Conservation (phyloP, 2,797 vertebrate species). For the Cetoscarus ocellatus region DNA sequence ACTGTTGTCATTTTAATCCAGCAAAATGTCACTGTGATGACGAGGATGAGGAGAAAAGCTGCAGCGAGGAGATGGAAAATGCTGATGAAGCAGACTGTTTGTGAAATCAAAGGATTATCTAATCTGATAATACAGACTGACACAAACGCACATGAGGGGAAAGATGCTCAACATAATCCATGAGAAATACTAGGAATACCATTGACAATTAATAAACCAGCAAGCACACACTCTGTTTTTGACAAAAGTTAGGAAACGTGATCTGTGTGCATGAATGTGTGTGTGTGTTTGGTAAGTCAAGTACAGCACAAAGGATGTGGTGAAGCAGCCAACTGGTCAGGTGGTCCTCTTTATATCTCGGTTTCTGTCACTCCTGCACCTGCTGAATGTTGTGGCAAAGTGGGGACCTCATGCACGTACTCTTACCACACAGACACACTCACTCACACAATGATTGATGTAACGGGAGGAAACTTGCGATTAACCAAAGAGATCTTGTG, state of each 20-base stretch:
- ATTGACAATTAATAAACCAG: conserved; percentile 53
- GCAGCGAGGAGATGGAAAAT: conserved; percentile 43
- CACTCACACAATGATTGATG: background rate
- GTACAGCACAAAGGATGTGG: conserved; percentile 59
- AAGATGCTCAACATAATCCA: conserved; percentile 61
- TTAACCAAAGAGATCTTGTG: conserved; percentile 1
- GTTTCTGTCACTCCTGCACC: conserved; percentile 48
- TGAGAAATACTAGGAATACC: conserved; percentile 27
- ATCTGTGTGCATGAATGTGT: conserved; percentile 1
- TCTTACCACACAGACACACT: background rate
- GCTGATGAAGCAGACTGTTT: conserved; percentile 67
- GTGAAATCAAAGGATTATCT: conserved; percentile 71
- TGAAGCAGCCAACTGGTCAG: conserved; percentile 60
- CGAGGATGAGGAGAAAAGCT: conserved; percentile 17
- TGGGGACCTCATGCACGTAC: background rate
- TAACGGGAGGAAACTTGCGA: conserved; percentile 2
- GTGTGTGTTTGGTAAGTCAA: conserved; percentile 21
- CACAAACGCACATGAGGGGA: conserved; percentile 55
- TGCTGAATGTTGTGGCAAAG: conserved; percentile 45
- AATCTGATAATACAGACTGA: conserved; percentile 69
- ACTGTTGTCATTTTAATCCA: conserved; percentile 51
- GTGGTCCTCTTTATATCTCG: conserved; percentile 55
- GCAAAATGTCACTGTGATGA: conserved; percentile 26
- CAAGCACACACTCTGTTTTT: conserved; percentile 21
- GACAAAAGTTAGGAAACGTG: conserved; percentile 34